phyloP scores from a whole-genome alignment of 2,113 vertebrate species.

The Puma concolor region DNA sequence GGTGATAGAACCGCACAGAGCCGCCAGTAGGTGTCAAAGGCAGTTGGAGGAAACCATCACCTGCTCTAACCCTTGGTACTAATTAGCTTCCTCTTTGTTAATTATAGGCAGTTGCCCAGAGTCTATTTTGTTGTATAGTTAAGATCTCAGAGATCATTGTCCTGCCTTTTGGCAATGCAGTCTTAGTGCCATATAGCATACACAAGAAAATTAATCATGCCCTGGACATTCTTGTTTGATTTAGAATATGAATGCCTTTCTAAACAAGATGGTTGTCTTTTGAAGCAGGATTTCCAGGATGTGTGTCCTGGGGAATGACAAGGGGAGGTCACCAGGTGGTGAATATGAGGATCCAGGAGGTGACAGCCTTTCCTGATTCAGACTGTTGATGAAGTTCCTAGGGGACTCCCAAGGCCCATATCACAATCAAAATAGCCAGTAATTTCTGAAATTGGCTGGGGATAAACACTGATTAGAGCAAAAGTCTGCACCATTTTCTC shows the following conservation, averaged over 20 bases:
- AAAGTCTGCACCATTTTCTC: neutral
- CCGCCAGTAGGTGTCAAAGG: constrained; percentile 75
- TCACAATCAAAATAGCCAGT: neutral
- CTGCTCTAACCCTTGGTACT: constrained; percentile 72
- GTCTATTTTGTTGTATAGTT: neutral
- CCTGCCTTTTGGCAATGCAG: neutral
- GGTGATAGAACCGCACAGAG: neutral
- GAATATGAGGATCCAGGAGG: neutral
- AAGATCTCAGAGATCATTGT: neutral
- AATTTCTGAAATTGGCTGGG: neutral
- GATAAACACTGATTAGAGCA: neutral
- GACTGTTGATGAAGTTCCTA: neutral
- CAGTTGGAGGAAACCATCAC: constrained; percentile 77
- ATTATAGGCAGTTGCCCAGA: constrained; percentile 32
- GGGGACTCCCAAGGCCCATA: neutral
- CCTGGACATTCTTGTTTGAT: neutral
- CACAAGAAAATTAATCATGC: neutral
- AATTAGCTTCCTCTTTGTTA: constrained; percentile 83
- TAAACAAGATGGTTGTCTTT: neutral
- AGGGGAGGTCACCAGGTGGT: neutral
- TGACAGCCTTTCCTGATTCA: neutral
- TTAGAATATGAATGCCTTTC: neutral
- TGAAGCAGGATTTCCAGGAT: neutral
- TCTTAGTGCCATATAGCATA: neutral
- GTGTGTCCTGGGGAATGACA: neutral